phyloP scores from a whole-genome alignment of 1,140 invertebrate species.

The Druon quercuslanigerum region DNA sequence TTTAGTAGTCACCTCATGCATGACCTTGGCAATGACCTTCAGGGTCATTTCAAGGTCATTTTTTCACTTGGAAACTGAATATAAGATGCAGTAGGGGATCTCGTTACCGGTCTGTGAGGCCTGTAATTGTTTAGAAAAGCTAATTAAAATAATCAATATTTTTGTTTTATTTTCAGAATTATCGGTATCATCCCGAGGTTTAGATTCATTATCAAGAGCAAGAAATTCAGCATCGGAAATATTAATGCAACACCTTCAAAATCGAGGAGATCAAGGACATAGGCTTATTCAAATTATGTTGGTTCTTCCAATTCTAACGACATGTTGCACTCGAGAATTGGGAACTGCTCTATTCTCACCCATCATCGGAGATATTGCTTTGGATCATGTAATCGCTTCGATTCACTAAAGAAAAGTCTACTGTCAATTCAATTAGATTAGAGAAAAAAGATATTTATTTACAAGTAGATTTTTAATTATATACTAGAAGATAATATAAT shows the following conservation, averaged over 20 bases:
- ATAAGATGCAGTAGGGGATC: too few relatives aligned
- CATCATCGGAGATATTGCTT: constrained; percentile 62
- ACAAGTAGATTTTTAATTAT: too few relatives aligned
- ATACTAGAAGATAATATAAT: neutral
- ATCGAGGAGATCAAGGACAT: constrained; percentile 47
- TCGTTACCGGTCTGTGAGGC: too few relatives aligned
- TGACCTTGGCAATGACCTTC: too few relatives aligned
- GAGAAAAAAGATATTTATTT: too few relatives aligned
- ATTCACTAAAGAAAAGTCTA: constrained; percentile 55
- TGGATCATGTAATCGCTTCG: constrained; percentile 67
- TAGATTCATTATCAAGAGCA: constrained; percentile 50
- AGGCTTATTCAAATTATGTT: constrained; percentile 63
- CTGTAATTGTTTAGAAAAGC: too few relatives aligned
- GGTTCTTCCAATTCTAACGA: constrained; percentile 60
- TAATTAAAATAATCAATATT: neutral
- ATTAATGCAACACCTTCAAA: constrained; percentile 58
- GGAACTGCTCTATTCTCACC: constrained; percentile 63
- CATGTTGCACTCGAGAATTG: constrained; percentile 63
- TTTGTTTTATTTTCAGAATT: constrained; percentile 57
- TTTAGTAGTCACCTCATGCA: too few relatives aligned
- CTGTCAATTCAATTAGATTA: constrained; percentile 8
- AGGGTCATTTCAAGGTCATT: too few relatives aligned
- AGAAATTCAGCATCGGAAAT: constrained; percentile 56
- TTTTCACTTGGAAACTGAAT: too few relatives aligned
- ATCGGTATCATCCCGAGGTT: constrained; percentile 47